These are phyloP conservation scores for Diadegma fenestrale DNA, from an alignment of 2,888 invertebrate species.

Conservation along the genomic window DNA sequence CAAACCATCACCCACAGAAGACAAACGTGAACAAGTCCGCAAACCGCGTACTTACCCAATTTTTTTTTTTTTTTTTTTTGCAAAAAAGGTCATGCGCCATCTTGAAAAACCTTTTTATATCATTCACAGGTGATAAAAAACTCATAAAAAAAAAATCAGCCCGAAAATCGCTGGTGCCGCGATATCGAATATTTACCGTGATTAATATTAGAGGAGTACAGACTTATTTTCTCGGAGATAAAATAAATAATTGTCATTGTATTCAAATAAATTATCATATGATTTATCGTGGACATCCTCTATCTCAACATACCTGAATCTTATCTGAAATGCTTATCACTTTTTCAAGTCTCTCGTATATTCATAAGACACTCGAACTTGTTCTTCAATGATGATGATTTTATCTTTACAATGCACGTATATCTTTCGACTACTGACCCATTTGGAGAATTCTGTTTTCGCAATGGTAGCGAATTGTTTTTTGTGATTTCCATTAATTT, in stretches of 20 bases:
- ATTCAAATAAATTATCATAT: conserved; percentile 26
- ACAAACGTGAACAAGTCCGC: no score
- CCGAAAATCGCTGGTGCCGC: no score
- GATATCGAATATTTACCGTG: no score
- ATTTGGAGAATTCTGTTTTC: background rate
- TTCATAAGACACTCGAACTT: conserved; percentile 1
- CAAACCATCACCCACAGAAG: no score
- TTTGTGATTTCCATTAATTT: background rate
- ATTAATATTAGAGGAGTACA: background rate
- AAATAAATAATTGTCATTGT: background rate
- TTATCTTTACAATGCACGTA: conserved; percentile 23
- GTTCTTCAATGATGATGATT: conserved; percentile 8
- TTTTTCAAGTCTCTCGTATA: background rate
- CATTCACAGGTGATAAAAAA: no score
- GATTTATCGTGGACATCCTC: background rate
- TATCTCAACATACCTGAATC: background rate
- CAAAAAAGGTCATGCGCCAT: no score
- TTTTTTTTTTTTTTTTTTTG: no score
- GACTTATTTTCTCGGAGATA: background rate
- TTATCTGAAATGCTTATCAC: conserved; percentile 45
- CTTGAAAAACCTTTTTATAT: no score
- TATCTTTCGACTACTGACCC: background rate
- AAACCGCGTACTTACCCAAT: no score
- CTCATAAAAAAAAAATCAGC: no score
- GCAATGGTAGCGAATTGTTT: background rate